Conservation (phyloP, 2,888 invertebrate species). For the Acanthosepion esculentum region DNA sequence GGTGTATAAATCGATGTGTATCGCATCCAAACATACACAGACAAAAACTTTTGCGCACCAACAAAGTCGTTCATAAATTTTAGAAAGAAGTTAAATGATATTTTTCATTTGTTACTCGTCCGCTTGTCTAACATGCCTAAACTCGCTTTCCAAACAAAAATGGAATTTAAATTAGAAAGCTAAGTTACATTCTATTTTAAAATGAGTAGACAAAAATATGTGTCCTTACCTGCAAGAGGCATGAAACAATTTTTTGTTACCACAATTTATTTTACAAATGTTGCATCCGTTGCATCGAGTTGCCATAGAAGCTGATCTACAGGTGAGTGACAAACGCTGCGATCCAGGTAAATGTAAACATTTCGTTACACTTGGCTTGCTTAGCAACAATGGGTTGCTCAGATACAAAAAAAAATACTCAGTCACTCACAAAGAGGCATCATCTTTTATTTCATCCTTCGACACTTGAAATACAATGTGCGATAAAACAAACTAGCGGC, state of each 20-base stretch:
- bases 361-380: not conserved
- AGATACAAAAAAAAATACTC: not conserved
- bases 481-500: not conserved
- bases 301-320: not conserved
- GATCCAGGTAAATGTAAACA: not conserved
- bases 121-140: not conserved
- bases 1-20: no score
- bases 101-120: not conserved
- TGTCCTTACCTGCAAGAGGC: not conserved
- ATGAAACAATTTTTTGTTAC: not conserved
- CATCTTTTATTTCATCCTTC: not conserved
- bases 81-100: not conserved
- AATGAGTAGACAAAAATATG: not conserved
- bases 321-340: not conserved
- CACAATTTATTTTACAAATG: not conserved
- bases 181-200: not conserved
- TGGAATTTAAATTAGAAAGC: not conserved
- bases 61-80: not conserved
- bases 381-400: not conserved
- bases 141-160: not conserved
- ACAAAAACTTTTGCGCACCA: not conserved
- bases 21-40: not conserved
- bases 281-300: not conserved
- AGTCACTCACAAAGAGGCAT: not conserved
- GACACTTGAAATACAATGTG: not conserved